Evolutionary conservation across 2,113 vertebrate genomes (phyloP).

Genomic region (Nerophis ophidion): DNA sequence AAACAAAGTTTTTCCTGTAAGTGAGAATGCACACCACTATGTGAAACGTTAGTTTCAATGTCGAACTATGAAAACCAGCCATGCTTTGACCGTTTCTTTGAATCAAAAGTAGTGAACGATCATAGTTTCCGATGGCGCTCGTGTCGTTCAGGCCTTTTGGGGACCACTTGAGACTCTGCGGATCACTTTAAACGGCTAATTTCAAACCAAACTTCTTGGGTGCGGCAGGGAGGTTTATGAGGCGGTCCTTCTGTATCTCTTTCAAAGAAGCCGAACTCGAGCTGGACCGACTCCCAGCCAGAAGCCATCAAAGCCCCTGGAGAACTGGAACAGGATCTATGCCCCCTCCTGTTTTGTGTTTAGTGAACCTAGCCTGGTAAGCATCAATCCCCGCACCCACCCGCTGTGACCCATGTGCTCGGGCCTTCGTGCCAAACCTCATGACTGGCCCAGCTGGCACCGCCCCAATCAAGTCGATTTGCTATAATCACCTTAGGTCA

Average conservation of each 20-base stretch:
- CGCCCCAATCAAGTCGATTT: constrained; percentile 59
- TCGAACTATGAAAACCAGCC: constrained; percentile 20
- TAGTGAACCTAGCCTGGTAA: constrained; percentile 16
- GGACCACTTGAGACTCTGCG: constrained; percentile 36
- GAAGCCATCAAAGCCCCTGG: constrained; percentile 29
- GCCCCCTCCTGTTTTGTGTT: constrained; percentile 5
- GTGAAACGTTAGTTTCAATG: constrained; percentile 3
- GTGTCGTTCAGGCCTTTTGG: background rate
- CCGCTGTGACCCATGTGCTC: constrained; percentile 21
- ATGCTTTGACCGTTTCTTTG: constrained; percentile 6
- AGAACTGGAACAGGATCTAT: constrained; percentile 38
- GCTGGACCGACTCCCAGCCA: constrained; percentile 33
- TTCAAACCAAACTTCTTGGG: constrained; percentile 26
- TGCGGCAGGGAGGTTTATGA: constrained; percentile 23
- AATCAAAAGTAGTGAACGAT: constrained; percentile 5
- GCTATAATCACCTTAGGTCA: constrained; percentile 59
- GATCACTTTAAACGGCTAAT: constrained; percentile 34
- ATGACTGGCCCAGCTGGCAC: constrained; percentile 56
- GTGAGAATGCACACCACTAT: background rate
- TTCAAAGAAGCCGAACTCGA: constrained; percentile 28
- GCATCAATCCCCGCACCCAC: constrained; percentile 18
- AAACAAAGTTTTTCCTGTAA: constrained; percentile 2
- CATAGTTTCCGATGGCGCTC: constrained; percentile 3
- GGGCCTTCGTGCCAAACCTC: constrained; percentile 45
- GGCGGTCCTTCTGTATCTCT: constrained; percentile 36